Base-by-base conservation (phyloP, 2,888 invertebrate species). In the Morpho deidamia region DNA sequence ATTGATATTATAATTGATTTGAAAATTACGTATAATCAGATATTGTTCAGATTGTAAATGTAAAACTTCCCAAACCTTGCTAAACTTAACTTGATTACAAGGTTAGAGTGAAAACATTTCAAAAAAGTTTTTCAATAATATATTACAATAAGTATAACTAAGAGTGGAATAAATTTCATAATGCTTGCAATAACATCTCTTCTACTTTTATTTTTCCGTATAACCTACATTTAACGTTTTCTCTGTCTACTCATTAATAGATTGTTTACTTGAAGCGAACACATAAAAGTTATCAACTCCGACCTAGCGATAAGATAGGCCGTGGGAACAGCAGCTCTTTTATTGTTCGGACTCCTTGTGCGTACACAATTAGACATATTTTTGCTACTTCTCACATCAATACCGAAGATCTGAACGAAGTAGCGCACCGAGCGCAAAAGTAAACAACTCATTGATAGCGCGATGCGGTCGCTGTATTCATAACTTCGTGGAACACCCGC, bases 251-350 rank as follows among this genome's bases (percentile, higher is more conserved):
- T 11, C 37, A 8, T 39, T 39, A 46, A 32, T 8, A 32, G n/a
- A n/a, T n/a, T n/a, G 39, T 39, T 46, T 44, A 8, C 12, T 44
- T 23, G 8, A n/a, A 14, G 45, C 11, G 23, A 23, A 11, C 32
- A 39, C 46, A 32, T 46, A 2, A 45, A 39, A 32, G 32, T 32
- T 42, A 14, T 33, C 32, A 49, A 34, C 49, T 49, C 23, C 51
- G 59, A 59, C 56, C 51, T 43, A 8, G n/a, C 38, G 56, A 59
- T 59, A 56, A 59, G 59, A 59, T 56, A 59, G 43, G 49, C 45
- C 59, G 59, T 59, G 59, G 59, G 59, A 59, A 59, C 41, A 53
- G 42, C 8, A 45, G 44, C 41, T 49, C 39, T 51, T n/a, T 48
- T 43, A 46, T 32, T 53, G n/a, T 42, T 42, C n/a, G n/a, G 42